phyloP scores from a whole-genome alignment of 2,113 vertebrate genomes.

The Dermatemys mawii region DNA sequence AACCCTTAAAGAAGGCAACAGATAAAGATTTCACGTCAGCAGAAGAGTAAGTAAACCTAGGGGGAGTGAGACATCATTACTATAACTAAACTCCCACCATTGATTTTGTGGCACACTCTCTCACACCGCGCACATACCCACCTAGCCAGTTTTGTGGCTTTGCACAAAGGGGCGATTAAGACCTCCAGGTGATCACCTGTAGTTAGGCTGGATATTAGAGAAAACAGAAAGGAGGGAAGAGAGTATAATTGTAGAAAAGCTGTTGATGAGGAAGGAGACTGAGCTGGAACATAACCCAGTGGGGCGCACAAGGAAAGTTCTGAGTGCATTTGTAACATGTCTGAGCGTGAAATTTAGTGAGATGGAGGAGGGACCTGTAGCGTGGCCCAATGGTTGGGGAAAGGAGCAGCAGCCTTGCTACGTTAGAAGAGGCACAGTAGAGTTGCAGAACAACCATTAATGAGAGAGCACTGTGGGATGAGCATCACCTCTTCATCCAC shows the following conservation, averaged over 20 bases:
- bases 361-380: neutral
- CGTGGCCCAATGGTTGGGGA: neutral
- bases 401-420: neutral
- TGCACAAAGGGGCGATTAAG: neutral
- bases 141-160: neutral
- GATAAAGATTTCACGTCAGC: neutral
- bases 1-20: neutral
- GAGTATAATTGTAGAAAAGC: neutral
- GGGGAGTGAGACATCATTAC: neutral
- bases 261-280: neutral
- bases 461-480: neutral
- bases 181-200: accelerated
- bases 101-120: neutral
- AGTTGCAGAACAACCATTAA: neutral
- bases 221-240: neutral
- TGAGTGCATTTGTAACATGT: neutral
- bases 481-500: neutral
- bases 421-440: neutral
- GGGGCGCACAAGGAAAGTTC: neutral
- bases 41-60: neutral
- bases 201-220: neutral
- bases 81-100: neutral
- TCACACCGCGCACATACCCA: too few species aligned
- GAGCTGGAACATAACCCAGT: neutral
- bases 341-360: neutral